phyloP scores from a whole-genome alignment of 2,888 invertebrate genomes.

The Augochlorella aurata region DNA sequence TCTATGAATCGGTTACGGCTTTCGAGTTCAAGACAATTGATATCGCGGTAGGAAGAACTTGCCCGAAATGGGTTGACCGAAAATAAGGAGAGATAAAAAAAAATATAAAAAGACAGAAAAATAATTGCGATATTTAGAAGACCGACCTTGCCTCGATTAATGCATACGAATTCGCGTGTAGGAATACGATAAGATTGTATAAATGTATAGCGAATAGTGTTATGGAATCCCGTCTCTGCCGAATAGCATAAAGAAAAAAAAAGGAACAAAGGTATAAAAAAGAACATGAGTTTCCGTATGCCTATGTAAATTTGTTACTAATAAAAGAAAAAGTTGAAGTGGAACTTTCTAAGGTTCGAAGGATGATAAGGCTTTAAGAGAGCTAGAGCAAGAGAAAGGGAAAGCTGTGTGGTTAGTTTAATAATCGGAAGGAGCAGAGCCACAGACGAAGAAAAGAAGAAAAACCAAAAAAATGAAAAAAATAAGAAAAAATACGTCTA shows the following conservation, averaged over 20 bases:
- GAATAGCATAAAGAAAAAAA: constrained; percentile 62
- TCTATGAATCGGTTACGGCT: constrained; percentile 40
- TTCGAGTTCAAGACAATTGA: constrained; percentile 39
- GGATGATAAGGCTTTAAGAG: constrained; percentile 40
- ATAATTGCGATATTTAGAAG: constrained; percentile 38
- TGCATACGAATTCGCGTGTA: constrained; percentile 65
- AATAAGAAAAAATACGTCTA: constrained; percentile 27
- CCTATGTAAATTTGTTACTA: constrained; percentile 78
- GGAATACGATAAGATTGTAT: constrained; percentile 76
- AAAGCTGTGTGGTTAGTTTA: constrained; percentile 17
- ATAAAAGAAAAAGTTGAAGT: constrained; percentile 66
- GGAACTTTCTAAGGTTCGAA: constrained; percentile 64
- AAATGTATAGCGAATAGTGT: constrained; percentile 80
- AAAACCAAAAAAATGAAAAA: constrained; percentile 12
- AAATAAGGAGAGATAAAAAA: constrained; percentile 20
- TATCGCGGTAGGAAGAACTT: constrained; percentile 28
- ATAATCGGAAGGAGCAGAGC: constrained; percentile 36
- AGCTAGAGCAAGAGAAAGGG: not conserved
- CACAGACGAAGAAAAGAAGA: constrained; percentile 19
- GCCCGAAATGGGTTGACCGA: constrained; percentile 19
- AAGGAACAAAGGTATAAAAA: constrained; percentile 60
- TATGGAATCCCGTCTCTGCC: constrained; percentile 75
- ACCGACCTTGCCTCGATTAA: constrained; percentile 65
- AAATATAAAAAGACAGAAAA: constrained; percentile 18
- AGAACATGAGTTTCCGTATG: constrained; percentile 70